Evolutionary conservation across 2,113 vertebrate species (phyloP), one percentile per base, ranked within the genome.

Genomic region (Phalacrocorax carbo): DNA sequence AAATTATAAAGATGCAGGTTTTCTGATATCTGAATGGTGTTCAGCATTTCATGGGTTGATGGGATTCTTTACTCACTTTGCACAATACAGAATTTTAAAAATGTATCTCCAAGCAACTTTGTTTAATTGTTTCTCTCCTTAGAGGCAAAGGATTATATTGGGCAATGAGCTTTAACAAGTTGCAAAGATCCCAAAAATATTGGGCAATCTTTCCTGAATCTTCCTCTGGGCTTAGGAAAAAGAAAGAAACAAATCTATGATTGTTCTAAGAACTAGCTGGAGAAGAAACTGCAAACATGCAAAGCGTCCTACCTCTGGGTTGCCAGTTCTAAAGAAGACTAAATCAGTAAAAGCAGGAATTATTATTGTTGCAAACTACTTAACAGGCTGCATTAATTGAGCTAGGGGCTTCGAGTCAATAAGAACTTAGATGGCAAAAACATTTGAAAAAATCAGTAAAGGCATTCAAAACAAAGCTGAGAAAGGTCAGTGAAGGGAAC

Each of bases 271-370:
- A 95, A 62, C 51, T 49, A 58, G 55, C 38, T 94, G 85, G 91
- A 97, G 75, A 85, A 93, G 75, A 91, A 94, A 82, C 64, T 44
- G 82, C 75, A 85, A 94, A 95, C 3, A 5, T 76, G 52, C 90
- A 86, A 89, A 88, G 86, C 1, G 0, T 71, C 91, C 72, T 72
- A 40, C 61, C 46, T 95, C 69, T 89, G 34, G 34, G 40, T 34
- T 94, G 83, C 80, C 86, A 90, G 88, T 76, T 92, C 69, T 55
- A 52, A 88, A 36, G 38, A 80, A 76, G 64, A 88, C 65, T 38
- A 14, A 8, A 64, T 58, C 55, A 84, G 64, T 64, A 57, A 84
- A 78, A 88, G 72, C 57, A 86, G 44, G 52, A 92, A 79, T 83
- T 84, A 77, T 12, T 71, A 72, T 11, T 57, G 55, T 14, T 58